Percentiles rank a stretch among this genome's conserved stretches.
Conservation (phyloP, 2,113 vertebrate species). For the Myodes glareolus region DNA sequence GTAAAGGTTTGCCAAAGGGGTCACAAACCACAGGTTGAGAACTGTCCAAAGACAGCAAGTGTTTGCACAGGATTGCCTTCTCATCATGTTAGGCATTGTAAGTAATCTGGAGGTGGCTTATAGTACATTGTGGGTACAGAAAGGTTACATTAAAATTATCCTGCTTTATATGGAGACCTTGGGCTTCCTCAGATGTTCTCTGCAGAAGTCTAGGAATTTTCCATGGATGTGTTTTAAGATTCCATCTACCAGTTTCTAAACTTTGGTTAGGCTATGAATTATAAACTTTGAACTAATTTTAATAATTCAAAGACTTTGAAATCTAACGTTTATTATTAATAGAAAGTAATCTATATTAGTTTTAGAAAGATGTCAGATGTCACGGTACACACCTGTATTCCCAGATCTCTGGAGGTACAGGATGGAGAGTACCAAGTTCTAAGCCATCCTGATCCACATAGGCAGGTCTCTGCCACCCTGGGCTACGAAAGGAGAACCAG, state of each 20-base stretch:
- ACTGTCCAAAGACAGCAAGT: not conserved
- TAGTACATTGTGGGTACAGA: not conserved
- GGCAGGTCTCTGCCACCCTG: not conserved
- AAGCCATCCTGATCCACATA: not conserved
- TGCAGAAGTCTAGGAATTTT: not conserved
- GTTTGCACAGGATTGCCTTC: not conserved
- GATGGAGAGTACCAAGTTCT: not conserved
- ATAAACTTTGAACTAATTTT: conserved; percentile 29
- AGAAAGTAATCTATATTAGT: not conserved
- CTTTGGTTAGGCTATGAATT: not conserved
- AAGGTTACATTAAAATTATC: not conserved
- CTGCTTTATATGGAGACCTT: not conserved
- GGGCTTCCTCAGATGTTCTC: too few species aligned
- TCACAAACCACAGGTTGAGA: too few species aligned
- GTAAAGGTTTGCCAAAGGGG: too few species aligned
- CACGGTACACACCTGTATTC: not conserved
- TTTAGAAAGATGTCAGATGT: not conserved
- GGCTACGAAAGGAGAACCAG: not conserved
- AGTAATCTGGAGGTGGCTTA: not conserved
- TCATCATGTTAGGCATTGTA: not conserved
- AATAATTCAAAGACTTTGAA: conserved; percentile 4
- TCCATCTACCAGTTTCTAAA: not conserved
- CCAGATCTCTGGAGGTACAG: not conserved
- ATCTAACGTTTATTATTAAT: not conserved
- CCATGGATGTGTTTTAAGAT: not conserved